Evolutionary conservation across 2,797 vertebrate species (phyloP).

Genomic region (Brachyalestes nurse): DNA sequence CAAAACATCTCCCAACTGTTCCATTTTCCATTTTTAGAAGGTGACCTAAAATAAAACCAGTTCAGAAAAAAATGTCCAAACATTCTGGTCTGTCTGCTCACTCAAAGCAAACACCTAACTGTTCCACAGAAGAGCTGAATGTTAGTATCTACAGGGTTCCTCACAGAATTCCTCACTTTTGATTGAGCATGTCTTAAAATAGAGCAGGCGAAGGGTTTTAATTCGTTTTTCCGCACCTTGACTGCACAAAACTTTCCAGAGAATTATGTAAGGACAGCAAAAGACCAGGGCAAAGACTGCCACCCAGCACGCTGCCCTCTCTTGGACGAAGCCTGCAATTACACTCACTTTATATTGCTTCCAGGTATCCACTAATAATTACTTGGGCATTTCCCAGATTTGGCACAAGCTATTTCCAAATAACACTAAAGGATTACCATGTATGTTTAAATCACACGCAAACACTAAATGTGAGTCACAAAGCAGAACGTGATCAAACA

Average conservation of each 20-base stretch:
- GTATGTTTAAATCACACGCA: background rate
- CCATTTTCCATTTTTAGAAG: constrained; percentile 14
- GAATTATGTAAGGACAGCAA: constrained; percentile 70
- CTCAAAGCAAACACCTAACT: background rate
- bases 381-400: background rate
- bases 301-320: constrained; percentile 62
- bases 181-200: constrained; percentile 66
- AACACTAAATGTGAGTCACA: background rate
- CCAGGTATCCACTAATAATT: background rate
- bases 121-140: constrained; percentile 2
- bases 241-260: constrained; percentile 73
- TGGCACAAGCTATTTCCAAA: background rate
- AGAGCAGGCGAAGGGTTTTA: constrained; percentile 56
- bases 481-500: background rate
- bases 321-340: constrained; percentile 56
- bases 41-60: constrained; percentile 6
- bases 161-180: constrained; percentile 53
- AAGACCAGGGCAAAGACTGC: constrained; percentile 26
- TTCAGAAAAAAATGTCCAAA: background rate
- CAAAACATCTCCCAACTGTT: constrained; percentile 17
- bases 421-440: background rate
- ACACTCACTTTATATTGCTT: background rate
- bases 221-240: constrained; percentile 69
- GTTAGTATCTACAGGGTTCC: constrained; percentile 53
- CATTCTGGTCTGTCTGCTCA: background rate